phyloP scores from a whole-genome alignment of 1,140 invertebrate genomes.

The Maniola jurtina region DNA sequence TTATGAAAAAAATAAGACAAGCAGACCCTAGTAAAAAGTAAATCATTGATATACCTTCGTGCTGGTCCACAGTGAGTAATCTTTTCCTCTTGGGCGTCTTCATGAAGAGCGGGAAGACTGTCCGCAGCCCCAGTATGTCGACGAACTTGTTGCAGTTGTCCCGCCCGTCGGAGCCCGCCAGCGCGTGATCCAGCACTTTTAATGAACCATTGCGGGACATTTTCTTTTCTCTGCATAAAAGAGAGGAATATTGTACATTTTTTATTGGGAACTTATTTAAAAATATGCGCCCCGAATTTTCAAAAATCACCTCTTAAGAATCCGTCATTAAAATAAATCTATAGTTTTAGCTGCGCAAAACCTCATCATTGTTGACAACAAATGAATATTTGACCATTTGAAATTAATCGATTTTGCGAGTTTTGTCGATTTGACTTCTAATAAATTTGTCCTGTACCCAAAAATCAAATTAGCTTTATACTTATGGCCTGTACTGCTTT shows the following conservation, averaged over 20 bases:
- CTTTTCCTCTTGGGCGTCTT: conserved; percentile 96
- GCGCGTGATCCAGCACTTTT: conserved; percentile 97
- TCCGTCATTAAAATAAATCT: too few species aligned
- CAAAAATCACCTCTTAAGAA: too few species aligned
- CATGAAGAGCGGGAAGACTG: conserved; percentile 99
- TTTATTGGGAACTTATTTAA: too few species aligned
- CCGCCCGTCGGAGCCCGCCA: conserved; percentile 93
- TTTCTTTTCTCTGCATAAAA: conserved; percentile 91
- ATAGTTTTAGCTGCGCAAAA: too few species aligned
- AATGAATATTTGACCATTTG: too few species aligned
- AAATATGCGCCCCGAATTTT: too few species aligned
- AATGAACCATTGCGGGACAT: conserved; percentile 97
- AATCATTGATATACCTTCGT: conserved; percentile 86
- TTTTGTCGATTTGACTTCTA: too few species aligned
- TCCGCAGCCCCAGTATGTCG: conserved; percentile 97
- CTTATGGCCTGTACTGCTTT: too few species aligned
- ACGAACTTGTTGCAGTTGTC: conserved; percentile 99
- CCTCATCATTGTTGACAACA: too few species aligned
- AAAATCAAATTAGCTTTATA: too few species aligned
- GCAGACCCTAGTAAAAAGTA: neutral
- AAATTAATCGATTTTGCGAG: too few species aligned
- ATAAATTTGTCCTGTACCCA: too few species aligned
- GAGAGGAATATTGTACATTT: neutral
- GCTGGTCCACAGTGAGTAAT: conserved; percentile 92
- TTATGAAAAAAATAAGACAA: conserved; percentile 4